Percentiles rank a stretch among this genome's conserved stretches.
Conservation (phyloP, 2,113 vertebrate species). For the Nanger granti region DNA sequence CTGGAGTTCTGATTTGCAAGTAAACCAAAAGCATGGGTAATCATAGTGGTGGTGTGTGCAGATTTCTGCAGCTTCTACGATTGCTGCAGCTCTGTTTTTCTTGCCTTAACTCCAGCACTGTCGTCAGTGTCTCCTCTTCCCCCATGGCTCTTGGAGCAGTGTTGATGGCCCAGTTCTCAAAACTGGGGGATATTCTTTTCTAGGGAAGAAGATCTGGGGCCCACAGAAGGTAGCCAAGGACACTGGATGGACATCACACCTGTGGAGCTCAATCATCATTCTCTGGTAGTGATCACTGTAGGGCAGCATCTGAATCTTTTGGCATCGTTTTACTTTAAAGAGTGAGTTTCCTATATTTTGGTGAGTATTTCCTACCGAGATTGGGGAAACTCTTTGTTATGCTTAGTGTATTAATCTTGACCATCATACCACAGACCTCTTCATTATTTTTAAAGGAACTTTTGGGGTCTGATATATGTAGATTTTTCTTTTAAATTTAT, state of each 20-base stretch:
- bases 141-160: background rate
- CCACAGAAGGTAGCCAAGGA: background rate
- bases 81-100: background rate
- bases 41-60: background rate
- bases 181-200: background rate
- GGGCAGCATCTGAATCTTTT: background rate
- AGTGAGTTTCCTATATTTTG: background rate
- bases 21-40: background rate
- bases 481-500: conserved; percentile 26
- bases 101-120: background rate
- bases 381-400: background rate
- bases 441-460: background rate
- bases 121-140: background rate
- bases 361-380: background rate
- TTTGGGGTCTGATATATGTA: background rate
- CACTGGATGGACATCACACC: background rate
- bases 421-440: background rate
- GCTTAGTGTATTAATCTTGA: background rate
- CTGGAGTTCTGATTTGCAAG: background rate
- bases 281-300: background rate
- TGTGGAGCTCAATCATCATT: background rate
- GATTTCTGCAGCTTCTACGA: background rate
- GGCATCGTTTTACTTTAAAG: background rate
- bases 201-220: background rate
- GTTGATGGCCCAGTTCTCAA: background rate